A percentile compares a stretch with the other conserved stretches of the same genome.
Evolutionary conservation across 2,888 invertebrate species (phyloP).

Genomic region (Epistrophella euchroma): DNA sequence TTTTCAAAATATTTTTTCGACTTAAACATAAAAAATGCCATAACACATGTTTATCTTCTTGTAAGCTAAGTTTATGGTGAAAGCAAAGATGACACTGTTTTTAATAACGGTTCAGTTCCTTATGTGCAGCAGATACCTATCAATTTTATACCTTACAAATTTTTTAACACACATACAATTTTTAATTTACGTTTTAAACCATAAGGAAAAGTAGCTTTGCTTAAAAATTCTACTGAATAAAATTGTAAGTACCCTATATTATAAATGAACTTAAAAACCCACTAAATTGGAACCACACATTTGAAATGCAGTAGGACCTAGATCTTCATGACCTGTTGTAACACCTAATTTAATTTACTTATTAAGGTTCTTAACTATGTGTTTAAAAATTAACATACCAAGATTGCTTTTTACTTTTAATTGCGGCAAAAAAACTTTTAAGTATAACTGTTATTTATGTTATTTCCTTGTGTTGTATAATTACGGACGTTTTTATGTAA

Average conservation of each 20-base stretch:
- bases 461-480: too few species aligned
- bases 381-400: too few species aligned
- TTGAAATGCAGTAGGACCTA: too few species aligned
- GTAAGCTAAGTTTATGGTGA: not conserved
- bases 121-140: not conserved
- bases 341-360: too few species aligned
- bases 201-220: not conserved
- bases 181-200: not conserved
- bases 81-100: not conserved
- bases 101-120: not conserved
- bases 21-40: slow-evolving; percentile 4
- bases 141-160: not conserved
- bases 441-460: too few species aligned
- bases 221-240: not conserved
- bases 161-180: not conserved
- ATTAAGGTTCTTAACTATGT: too few species aligned
- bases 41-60: not conserved
- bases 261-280: too few species aligned
- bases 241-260: not conserved
- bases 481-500: too few species aligned
- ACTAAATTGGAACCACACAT: too few species aligned
- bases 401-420: too few species aligned
- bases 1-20: not conserved
- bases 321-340: too few species aligned
- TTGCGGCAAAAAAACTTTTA: too few species aligned